Evolutionary conservation across 2,888 invertebrate species (phyloP).

Genomic region (Gymnoscelis rufifasciata): DNA sequence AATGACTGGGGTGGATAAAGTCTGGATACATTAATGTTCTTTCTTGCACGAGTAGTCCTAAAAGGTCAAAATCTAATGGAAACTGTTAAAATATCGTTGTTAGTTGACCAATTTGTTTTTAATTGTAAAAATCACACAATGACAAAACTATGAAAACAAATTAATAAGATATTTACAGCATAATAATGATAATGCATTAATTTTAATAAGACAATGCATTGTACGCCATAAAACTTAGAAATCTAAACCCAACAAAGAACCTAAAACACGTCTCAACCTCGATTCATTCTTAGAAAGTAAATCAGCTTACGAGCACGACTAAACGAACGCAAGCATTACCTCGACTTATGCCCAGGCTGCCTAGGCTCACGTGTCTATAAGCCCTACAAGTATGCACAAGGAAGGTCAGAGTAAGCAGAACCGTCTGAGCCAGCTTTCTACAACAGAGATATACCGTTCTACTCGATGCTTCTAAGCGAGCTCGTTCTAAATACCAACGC

Average conservation of each 20-base stretch:
- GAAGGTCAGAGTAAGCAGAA: slow-evolving; percentile 15
- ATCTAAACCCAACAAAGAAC: background rate
- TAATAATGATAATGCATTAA: no score
- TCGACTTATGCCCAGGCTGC: background rate
- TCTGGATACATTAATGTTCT: no score
- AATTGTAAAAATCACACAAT: no score
- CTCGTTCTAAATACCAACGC: slow-evolving; percentile 47
- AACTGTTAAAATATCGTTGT: no score
- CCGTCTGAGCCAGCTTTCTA: slow-evolving; percentile 21
- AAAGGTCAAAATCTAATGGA: no score
- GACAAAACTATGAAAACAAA: no score
- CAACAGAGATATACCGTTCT: slow-evolving; percentile 13
- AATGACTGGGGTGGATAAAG: no score
- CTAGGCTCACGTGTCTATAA: background rate
- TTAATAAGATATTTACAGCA: no score
- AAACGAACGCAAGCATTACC: background rate
- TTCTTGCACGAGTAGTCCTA: no score
- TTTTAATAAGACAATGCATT: no score
- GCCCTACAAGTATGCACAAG: slow-evolving; percentile 14
- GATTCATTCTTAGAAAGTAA: background rate
- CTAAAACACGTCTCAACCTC: background rate
- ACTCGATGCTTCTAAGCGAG: slow-evolving; percentile 30
- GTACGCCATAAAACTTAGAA: no score
- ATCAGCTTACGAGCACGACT: background rate
- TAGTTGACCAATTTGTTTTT: no score